Evolutionary conservation across 2,888 invertebrate genomes (phyloP), one percentile per base, ranked within the genome.

Genomic region (Euplexia lucipara): DNA sequence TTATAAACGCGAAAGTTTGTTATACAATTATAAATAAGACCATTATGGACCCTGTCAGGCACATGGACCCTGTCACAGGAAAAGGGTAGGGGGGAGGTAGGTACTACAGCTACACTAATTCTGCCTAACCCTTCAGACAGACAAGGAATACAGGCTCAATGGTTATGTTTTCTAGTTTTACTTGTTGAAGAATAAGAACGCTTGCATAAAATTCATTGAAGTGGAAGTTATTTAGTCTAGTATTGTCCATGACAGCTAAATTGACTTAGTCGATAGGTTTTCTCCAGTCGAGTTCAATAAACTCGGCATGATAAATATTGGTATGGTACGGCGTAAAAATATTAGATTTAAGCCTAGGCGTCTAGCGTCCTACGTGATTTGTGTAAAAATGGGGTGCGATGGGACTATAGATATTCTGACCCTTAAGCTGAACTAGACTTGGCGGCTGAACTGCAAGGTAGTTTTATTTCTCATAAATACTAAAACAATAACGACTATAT

Each of bases 291-390:
- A 42, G 65, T 51, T 70, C 59, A 70, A 54, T 52, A 37, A 45
- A 39, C 54, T 14, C 37, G 16, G 9, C 47, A 41, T 22, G 18
- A 37, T 37, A 52, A 69, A 70, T 57, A 52, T 51, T 56, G 41
- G 30, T 39, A 41, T 16, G 45, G 20, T 32, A 53, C 20, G 20
- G 6, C 16, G 10, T 51, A 44, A 44, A 53, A 39, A 35, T 66
- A 45, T 54, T 70, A 51, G 44, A 26, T 20, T 14, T 22, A 45
- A 37, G 49, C 53, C 59, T 70, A 44, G 53, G 53, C 59, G 44
- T 35, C 70, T 56, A 32, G 18, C 32, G 16, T 6, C 57, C 57
- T 66, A 54, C 49, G 53, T 65, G 65, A 49, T 70, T 53, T 49
- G 59, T 54, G 30, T 70, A 32, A 52, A 37, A 48, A 57, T 56